phyloP scores from a whole-genome alignment of 2,797 vertebrate genomes.

The Petrocephalus sullivani region DNA sequence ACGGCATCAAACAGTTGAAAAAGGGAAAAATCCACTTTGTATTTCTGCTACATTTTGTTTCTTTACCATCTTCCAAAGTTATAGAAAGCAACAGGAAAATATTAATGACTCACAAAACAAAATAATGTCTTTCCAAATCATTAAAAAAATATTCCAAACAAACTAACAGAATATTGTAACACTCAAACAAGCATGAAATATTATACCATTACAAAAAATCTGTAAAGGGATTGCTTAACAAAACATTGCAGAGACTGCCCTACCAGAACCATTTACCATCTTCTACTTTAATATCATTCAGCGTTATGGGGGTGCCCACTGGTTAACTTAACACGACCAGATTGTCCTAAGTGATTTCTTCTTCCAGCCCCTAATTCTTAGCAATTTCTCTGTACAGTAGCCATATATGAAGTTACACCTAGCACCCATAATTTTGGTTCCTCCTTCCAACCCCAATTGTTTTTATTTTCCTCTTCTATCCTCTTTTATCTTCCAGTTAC shows the following conservation, averaged over 20 bases:
- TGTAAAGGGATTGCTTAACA: conserved; percentile 51
- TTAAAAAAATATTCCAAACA: conserved; percentile 36
- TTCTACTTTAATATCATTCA: background rate
- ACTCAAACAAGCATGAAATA: conserved; percentile 48
- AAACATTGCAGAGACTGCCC: conserved; percentile 54
- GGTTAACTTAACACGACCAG: background rate
- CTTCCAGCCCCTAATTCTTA: background rate
- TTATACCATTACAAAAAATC: conserved; percentile 49
- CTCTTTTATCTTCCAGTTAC: background rate
- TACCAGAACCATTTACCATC: background rate
- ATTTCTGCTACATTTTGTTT: conserved; percentile 55
- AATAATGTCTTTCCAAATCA: background rate
- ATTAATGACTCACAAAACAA: conserved; percentile 29
- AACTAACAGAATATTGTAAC: conserved; percentile 45
- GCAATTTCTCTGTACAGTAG: background rate
- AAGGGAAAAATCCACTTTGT: conserved; percentile 13
- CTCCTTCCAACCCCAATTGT: background rate
- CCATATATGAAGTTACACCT: background rate
- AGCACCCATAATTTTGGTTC: background rate
- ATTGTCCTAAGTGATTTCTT: background rate
- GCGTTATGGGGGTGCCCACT: background rate
- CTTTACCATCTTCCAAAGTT: conserved; percentile 31
- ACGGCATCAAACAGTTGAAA: conserved; percentile 16
- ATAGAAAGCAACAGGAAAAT: conserved; percentile 48
- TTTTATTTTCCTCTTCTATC: background rate